A percentile compares a stretch with the other conserved stretches of the same genome.
Conservation (phyloP, 2,797 vertebrate genomes). For the Pangasius macronema region DNA sequence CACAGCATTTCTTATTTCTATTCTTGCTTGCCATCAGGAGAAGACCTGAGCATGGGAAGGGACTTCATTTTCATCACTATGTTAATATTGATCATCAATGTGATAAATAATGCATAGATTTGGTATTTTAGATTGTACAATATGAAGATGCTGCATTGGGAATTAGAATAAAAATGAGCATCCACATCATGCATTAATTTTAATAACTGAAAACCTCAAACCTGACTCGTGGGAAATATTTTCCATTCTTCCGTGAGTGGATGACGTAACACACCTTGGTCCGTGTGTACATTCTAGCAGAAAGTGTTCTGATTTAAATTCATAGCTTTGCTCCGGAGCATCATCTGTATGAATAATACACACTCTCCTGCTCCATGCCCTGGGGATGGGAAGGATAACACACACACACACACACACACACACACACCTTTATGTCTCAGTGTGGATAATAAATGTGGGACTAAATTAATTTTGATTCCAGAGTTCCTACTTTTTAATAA, state of each 20-base stretch:
- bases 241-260: background rate
- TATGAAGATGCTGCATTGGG: background rate
- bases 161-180: background rate
- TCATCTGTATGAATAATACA: conserved; percentile 41
- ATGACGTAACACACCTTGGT: background rate
- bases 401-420: conserved; percentile 7
- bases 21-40: background rate
- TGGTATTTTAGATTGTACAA: background rate
- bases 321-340: background rate
- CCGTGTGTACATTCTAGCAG: background rate
- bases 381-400: conserved; percentile 14
- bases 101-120: conserved; percentile 6
- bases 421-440: conserved; percentile 14
- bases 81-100: background rate
- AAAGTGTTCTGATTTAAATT: conserved; percentile 32
- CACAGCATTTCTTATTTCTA: background rate
- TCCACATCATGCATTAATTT: background rate
- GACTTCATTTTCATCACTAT: background rate
- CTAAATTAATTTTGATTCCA: too few relatives aligned
- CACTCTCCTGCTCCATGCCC: conserved; percentile 6
- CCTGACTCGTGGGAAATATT: conserved; percentile 26
- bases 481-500: too few relatives aligned
- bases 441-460: background rate
- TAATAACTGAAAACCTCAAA: conserved; percentile 12
- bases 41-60: background rate